phyloP scores from a whole-genome alignment of 2,797 vertebrate species.

The Miichthys miiuy region DNA sequence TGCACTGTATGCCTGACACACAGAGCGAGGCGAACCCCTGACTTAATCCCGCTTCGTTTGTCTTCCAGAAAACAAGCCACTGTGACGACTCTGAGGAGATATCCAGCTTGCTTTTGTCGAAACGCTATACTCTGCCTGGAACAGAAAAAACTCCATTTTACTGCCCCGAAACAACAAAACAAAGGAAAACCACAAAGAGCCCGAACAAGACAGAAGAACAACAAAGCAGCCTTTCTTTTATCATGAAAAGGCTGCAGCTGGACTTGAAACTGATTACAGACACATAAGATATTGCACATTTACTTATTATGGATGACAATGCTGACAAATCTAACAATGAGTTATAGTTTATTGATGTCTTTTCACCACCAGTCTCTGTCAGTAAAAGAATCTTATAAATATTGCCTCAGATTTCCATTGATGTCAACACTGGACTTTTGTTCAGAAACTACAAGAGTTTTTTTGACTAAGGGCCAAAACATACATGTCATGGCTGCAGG shows the following conservation, averaged over 20 bases:
- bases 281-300: conserved; percentile 5
- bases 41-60: conserved; percentile 58
- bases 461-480: not conserved
- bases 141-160: conserved; percentile 11
- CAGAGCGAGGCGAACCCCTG: not conserved
- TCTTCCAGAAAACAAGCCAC: conserved; percentile 40
- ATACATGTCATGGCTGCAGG: not conserved
- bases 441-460: not conserved
- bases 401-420: conserved; percentile 29
- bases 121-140: conserved; percentile 22
- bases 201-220: not conserved
- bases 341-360: not conserved
- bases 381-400: conserved; percentile 35
- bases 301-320: conserved; percentile 28
- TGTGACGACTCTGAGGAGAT: conserved; percentile 46
- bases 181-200: conserved; percentile 43
- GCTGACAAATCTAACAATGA: not conserved
- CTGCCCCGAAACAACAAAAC: conserved; percentile 33
- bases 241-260: conserved; percentile 40
- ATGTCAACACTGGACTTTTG: conserved; percentile 1
- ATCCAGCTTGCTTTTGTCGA: conserved; percentile 53
- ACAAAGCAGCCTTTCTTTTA: conserved; percentile 47
- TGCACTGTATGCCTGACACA: not conserved
- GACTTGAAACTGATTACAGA: conserved; percentile 28
- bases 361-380: conserved; percentile 15